These are phyloP conservation scores for Ptychochromis oligacanthus DNA, from an alignment of 2,113 vertebrate species.

Conservation along the genomic window DNA sequence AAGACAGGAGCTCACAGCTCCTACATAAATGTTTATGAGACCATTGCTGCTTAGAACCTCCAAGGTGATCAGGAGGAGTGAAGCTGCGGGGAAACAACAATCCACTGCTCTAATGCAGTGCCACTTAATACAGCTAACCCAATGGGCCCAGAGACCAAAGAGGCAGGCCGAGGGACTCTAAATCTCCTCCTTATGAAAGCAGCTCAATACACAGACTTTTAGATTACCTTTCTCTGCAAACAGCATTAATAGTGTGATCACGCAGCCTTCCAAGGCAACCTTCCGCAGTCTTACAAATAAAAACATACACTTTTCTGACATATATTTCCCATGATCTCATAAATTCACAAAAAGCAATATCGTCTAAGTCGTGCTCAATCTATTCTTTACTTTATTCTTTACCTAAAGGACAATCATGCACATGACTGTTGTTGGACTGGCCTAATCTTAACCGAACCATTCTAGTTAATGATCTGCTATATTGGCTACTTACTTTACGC, in stretches of 20 bases:
- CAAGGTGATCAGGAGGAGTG: slow-evolving; percentile 77
- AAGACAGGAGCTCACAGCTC: slow-evolving; percentile 68
- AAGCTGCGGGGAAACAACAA: slow-evolving; percentile 70
- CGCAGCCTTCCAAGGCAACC: not conserved
- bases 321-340: not conserved
- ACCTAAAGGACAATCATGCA: not conserved
- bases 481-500: slow-evolving; percentile 27
- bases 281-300: not conserved
- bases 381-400: slow-evolving; percentile 2
- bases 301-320: not conserved
- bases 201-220: slow-evolving; percentile 59
- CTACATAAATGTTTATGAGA: slow-evolving; percentile 82
- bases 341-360: not conserved
- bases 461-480: slow-evolving; percentile 42
- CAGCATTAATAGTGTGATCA: slow-evolving; percentile 11
- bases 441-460: slow-evolving; percentile 4
- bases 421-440: not conserved
- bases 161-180: slow-evolving; percentile 51
- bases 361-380: not conserved
- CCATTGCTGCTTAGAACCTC: slow-evolving; percentile 75
- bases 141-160: slow-evolving; percentile 50
- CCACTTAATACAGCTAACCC: slow-evolving; percentile 73
- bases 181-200: slow-evolving; percentile 62
- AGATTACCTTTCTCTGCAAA: slow-evolving; percentile 52
- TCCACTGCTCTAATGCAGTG: slow-evolving; percentile 71